These are phyloP conservation scores for Cylindroiulus punctatus DNA, from an alignment of 2,888 invertebrate species.

Conservation along the genomic window DNA sequence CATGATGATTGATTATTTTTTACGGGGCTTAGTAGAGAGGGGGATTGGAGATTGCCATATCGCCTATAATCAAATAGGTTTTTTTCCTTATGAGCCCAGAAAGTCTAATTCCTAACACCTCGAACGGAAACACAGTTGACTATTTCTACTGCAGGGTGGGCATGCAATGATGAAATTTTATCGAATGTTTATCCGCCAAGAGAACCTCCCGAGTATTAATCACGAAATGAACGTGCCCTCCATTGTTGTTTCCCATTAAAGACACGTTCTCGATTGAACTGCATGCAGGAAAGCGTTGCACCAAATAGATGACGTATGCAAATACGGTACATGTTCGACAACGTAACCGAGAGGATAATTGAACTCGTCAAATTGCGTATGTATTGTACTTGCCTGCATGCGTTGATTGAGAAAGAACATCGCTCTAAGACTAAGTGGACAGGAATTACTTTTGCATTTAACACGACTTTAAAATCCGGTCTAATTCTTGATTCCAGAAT, in stretches of 20 bases:
- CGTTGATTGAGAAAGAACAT: too few species aligned
- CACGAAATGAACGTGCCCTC: not conserved
- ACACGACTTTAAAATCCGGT: too few species aligned
- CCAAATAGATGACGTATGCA: not conserved
- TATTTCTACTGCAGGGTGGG: not conserved
- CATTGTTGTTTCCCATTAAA: not conserved
- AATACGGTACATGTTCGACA: not conserved
- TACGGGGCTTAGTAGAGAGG: not conserved
- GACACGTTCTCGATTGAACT: not conserved
- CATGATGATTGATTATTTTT: conserved; percentile 10
- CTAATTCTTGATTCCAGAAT: too few species aligned
- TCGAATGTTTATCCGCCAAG: not conserved
- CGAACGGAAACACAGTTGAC: not conserved
- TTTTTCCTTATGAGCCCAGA: not conserved
- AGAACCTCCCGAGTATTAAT: not conserved
- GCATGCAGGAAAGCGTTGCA: not conserved
- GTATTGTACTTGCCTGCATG: too few species aligned
- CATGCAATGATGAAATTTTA: not conserved
- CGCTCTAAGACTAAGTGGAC: too few species aligned
- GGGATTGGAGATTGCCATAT: not conserved
- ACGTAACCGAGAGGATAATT: not conserved
- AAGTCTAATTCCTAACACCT: not conserved
- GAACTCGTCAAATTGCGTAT: not conserved
- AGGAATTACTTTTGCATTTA: too few species aligned
- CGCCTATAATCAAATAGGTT: not conserved